phyloP scores from a whole-genome alignment of 2,113 vertebrate genomes.

The Grantiella picta region DNA sequence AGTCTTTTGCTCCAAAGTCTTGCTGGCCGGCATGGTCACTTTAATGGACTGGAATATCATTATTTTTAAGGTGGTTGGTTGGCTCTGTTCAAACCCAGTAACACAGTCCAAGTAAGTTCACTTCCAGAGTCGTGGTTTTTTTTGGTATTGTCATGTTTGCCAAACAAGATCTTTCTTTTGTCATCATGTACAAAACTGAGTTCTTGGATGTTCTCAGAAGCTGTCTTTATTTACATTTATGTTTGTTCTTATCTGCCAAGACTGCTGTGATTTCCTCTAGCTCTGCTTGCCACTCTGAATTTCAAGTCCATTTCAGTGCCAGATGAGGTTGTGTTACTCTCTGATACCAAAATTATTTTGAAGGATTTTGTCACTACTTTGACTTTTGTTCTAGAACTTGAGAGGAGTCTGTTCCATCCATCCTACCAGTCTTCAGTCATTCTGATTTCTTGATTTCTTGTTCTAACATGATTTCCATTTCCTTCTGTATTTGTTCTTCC shows the following conservation, averaged over 20 bases:
- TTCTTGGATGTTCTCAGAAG: neutral
- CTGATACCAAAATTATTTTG: neutral
- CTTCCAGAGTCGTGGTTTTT: neutral
- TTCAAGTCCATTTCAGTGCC: neutral
- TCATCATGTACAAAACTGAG: neutral
- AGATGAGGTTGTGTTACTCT: neutral
- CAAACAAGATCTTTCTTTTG: neutral
- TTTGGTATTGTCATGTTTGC: neutral
- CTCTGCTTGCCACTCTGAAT: neutral
- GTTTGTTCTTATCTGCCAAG: neutral
- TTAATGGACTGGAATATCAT: no score
- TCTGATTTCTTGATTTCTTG: slow-evolving; percentile 33
- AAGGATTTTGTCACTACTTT: neutral
- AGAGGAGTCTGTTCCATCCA: neutral
- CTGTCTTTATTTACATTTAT: neutral
- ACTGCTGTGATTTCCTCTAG: neutral
- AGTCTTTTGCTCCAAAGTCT: neutral
- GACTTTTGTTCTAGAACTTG: neutral
- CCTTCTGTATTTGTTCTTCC: neutral
- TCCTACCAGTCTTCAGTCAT: neutral
- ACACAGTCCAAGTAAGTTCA: neutral
- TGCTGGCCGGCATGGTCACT: neutral
- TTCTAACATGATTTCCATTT: slow-evolving; percentile 42
- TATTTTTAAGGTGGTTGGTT: neutral
- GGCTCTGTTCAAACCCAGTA: neutral